These are phyloP conservation scores for Turnix velox DNA, from an alignment of 2,113 vertebrate species.

Conservation along the genomic window DNA sequence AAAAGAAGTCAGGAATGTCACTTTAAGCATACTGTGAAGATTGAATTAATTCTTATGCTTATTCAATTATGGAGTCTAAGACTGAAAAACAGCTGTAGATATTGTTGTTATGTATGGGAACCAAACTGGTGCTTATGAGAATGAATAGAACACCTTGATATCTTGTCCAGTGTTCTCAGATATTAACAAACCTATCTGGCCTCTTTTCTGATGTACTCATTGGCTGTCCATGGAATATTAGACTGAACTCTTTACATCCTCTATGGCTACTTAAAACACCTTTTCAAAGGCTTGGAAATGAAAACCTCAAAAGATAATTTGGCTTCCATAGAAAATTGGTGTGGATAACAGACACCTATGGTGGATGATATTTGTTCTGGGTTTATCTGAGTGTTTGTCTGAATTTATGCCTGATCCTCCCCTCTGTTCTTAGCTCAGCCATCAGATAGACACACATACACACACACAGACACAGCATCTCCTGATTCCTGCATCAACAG, in stretches of 20 bases:
- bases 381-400: background rate
- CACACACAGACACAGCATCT: background rate
- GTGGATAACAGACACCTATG: background rate
- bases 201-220: background rate
- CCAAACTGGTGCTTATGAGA: background rate
- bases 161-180: background rate
- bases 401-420: background rate
- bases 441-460: background rate
- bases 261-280: background rate
- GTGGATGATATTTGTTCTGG: background rate
- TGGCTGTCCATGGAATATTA: background rate
- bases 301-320: background rate
- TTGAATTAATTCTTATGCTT: background rate
- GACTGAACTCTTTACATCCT: background rate
- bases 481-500: background rate
- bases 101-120: background rate
- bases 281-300: background rate
- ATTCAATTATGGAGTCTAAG: background rate
- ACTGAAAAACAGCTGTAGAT: background rate
- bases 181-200: background rate
- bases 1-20: background rate
- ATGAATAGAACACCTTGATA: background rate
- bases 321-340: background rate
- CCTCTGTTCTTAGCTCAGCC: background rate
- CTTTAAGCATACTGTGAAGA: background rate